Conservation (phyloP, 2,113 vertebrate genomes). For the Apus apus region DNA sequence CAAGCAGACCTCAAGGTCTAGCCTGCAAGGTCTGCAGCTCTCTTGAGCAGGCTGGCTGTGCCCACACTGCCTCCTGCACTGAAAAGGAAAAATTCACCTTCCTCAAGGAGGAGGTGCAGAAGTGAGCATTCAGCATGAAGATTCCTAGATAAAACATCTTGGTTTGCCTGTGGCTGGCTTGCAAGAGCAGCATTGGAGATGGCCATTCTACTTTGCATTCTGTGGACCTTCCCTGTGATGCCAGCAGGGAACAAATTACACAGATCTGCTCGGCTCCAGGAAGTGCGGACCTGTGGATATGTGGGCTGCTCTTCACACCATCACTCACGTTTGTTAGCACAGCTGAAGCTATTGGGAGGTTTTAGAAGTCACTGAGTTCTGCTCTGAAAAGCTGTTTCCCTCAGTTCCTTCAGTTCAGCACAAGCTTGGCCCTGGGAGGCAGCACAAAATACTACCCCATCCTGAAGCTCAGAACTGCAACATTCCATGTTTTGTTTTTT, state of each 20-base stretch:
- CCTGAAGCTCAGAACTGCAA: not conserved
- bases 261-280: rapidly evolving
- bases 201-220: not conserved
- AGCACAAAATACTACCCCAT: not conserved
- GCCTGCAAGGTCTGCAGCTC: not conserved
- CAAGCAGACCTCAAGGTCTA: not conserved
- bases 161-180: not conserved
- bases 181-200: not conserved
- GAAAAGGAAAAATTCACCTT: not conserved
- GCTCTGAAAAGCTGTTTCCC: not conserved
- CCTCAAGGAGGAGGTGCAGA: not conserved
- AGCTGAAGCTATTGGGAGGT: not conserved
- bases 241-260: not conserved
- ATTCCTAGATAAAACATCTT: not conserved
- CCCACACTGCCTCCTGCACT: not conserved
- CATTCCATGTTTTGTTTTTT: not conserved
- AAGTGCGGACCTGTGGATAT: not conserved
- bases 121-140: not conserved
- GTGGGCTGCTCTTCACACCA: not conserved
- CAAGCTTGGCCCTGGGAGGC: not conserved
- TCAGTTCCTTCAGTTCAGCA: rapidly evolving
- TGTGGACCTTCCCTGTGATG: not conserved
- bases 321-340: not conserved
- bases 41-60: not conserved
- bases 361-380: not conserved